These are phyloP conservation scores for Alouatta palliata DNA, from an alignment of 2,113 vertebrate species.

Conservation along the genomic window DNA sequence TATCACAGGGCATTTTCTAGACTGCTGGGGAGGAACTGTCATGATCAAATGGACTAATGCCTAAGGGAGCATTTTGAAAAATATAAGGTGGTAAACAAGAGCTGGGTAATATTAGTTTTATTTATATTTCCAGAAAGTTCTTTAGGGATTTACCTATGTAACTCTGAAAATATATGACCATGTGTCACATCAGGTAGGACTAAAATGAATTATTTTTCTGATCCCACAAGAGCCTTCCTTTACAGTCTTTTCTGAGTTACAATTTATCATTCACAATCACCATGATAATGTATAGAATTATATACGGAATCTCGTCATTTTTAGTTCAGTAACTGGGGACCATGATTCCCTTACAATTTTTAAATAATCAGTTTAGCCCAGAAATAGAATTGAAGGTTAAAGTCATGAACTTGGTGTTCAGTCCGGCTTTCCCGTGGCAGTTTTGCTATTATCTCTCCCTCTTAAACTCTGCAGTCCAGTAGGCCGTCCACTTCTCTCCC, in stretches of 20 bases:
- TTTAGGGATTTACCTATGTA: slow-evolving; percentile 70
- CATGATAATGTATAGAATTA: slow-evolving; percentile 52
- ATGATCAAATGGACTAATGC: not conserved
- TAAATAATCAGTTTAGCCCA: slow-evolving; percentile 18
- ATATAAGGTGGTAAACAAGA: slow-evolving; percentile 52
- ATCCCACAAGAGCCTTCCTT: slow-evolving; percentile 71
- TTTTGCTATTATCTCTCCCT: not conserved
- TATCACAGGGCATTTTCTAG: not conserved
- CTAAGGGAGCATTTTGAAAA: slow-evolving; percentile 56
- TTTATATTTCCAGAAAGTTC: slow-evolving; percentile 71
- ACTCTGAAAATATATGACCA: slow-evolving; percentile 75
- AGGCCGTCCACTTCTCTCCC: not conserved
- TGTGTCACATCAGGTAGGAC: slow-evolving; percentile 52
- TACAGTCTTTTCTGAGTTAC: slow-evolving; percentile 56
- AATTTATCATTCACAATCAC: slow-evolving; percentile 68
- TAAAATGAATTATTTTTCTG: slow-evolving; percentile 76
- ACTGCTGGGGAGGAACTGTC: not conserved
- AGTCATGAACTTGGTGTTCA: not conserved
- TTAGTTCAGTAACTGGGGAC: slow-evolving; percentile 15
- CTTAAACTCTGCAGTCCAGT: not conserved
- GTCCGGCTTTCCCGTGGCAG: not conserved
- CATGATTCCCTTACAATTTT: slow-evolving; percentile 8
- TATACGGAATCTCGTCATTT: slow-evolving; percentile 47
- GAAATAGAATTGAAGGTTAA: slow-evolving; percentile 22
- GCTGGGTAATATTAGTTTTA: slow-evolving; percentile 63